Base-by-base conservation (phyloP, 2,888 invertebrate species). In the Machimus atricapillus region DNA sequence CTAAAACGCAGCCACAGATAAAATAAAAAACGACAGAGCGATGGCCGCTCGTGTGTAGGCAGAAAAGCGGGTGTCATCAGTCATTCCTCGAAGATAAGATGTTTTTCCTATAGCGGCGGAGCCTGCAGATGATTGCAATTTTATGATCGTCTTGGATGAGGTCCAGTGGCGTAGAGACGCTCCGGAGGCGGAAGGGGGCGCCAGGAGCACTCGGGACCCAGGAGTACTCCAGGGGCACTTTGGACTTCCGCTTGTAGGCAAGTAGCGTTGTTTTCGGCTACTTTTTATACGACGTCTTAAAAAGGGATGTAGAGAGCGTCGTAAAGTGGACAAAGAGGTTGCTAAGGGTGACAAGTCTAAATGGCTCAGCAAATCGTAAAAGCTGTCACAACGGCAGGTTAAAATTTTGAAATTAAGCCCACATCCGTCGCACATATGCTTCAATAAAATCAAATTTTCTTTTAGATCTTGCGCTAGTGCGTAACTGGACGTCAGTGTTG, bases 101-200 rank as follows among this genome's bases (percentile, higher is more conserved):
- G 76, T 56, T 73, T 86, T 77, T 86, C 52, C 77, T 76, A 86
- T 77, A 86, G 34, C 86, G 86, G 87, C 88, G 89, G 88, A 88
- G 89, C 88, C 89, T 89, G 89, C 89, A 89, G 88, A 88, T 89
- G 89, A 89, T 89, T 89, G 89, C 89, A 89, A 88, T 89, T 89
- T 89, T 89, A 89, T 89, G 89, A 89, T 89, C 88, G 88, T 88
- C 87, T 88, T 89, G 87, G 87, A 88, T 52, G 43, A 85, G 86
- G 87, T 79, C 82, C 76, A 34, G 76, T 7, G 86, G 79, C 66
- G 27, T n/a, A 0, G 58, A 9, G 58, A 46, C 31, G 43, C 7
- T 12, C 16, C 8, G 1, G 12, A 77, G 23, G 37, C 31, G 34
- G 56, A 66, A 77, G 40, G 52, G 34, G 77, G 46, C 52, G 77